Base-by-base conservation (phyloP, 2,888 invertebrate species). In the Spilarctia lutea region DNA sequence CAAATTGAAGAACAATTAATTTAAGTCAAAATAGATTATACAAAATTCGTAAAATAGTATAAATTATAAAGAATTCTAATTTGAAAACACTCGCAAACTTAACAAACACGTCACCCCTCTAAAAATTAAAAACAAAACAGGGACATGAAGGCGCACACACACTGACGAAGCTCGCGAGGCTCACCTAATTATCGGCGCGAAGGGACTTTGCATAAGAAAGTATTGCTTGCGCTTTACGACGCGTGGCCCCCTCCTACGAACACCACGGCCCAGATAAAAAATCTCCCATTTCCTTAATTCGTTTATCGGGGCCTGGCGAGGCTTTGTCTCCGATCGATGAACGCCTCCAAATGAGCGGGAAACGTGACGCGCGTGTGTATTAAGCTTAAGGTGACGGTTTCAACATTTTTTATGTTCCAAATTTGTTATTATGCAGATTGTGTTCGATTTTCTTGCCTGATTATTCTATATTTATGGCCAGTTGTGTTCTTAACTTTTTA, bases 221-320 rank as follows among this genome's bases (percentile, higher is more conserved):
- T 94, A 94, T 95, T 94, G 94, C 93, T 76, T 93, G 95, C 94
- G 94, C 94, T 93, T 94, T 95, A 95, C 94, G 94, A 94, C 94
- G 95, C 95, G 94, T 94, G 94, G 86, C 83, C 84, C 86, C 84
- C 73, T 72, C 75, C 86, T 87, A 82, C 87, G 68, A 74, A 76
- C 76, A 91, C 91, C 86, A 81, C 91, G 92, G 92, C 92, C 93
- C 94, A 94, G 95, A 95, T 95, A 96, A 96, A 96, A 96, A 96
- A 96, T 96, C 95, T 95, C 95, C 95, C 94, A 95, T 95, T 95
- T 95, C 95, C 95, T 95, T 96, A 96, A 96, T 96, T 96, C 95
- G 95, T 96, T 96, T 96, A 96, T 96, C 95, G 95, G 94, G 93
- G 92, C 91, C 89, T 92, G 92, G 88, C 91, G 92, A 92, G 94